These are phyloP conservation scores for Mythimna pallens DNA, from an alignment of 2,888 invertebrate genomes.

Conservation along the genomic window DNA sequence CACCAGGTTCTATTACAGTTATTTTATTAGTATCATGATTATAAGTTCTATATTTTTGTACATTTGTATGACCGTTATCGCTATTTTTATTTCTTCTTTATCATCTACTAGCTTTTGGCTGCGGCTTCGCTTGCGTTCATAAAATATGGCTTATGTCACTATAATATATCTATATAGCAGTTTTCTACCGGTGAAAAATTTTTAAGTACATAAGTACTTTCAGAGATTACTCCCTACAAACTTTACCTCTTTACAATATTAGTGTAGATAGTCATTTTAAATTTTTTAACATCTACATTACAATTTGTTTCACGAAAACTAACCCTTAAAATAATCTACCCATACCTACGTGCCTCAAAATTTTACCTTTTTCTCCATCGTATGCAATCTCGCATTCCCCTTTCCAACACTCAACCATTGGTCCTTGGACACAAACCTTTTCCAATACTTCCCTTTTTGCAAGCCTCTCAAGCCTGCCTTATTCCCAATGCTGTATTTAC, in stretches of 20 bases:
- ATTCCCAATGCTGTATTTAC: conserved; percentile 71
- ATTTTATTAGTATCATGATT: neutral
- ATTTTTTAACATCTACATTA: conserved; percentile 1
- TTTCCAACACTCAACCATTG: conserved; percentile 13
- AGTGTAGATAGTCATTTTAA: neutral
- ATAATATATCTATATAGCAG: too few relatives aligned
- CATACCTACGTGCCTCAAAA: neutral
- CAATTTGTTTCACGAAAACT: neutral
- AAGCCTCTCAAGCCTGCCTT: conserved; percentile 19
- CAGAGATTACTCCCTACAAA: too few relatives aligned
- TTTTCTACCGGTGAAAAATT: too few relatives aligned
- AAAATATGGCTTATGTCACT: too few relatives aligned
- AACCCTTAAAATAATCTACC: neutral
- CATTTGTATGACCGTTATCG: neutral
- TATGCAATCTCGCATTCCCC: neutral
- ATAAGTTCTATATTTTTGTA: neutral
- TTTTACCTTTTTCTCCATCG: conserved; percentile 14
- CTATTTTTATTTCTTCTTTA: neutral
- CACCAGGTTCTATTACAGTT: neutral
- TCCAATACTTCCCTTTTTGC: conserved; percentile 41
- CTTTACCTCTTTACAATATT: too few relatives aligned
- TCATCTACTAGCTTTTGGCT: too few relatives aligned
- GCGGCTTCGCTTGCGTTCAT: too few relatives aligned
- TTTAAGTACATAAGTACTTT: too few relatives aligned
- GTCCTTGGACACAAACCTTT: conserved; percentile 22